Evolutionary conservation across 1,140 invertebrate genomes (phyloP).

Genomic region (Nephila pilipes): DNA sequence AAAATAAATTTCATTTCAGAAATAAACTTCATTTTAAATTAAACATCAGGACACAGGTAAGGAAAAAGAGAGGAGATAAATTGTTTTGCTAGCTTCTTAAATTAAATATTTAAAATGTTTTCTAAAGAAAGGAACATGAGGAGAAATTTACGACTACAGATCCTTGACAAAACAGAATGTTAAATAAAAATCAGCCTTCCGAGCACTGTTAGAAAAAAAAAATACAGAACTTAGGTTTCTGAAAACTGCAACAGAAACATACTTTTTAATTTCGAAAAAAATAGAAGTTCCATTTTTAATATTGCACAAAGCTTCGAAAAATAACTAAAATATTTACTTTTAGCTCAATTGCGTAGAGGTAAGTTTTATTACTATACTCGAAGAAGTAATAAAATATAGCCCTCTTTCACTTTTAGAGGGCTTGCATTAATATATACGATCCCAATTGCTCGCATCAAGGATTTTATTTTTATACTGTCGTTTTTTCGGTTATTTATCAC

Average conservation of each 20-base stretch:
- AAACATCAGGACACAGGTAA: too few relatives aligned
- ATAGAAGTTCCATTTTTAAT: background rate
- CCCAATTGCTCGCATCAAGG: background rate
- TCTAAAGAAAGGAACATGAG: too few relatives aligned
- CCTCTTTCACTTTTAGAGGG: background rate
- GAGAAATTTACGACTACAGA: too few relatives aligned
- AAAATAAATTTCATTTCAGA: too few relatives aligned
- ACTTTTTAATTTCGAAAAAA: background rate
- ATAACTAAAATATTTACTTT: constrained; percentile 24
- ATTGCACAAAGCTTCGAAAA: background rate
- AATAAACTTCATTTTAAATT: too few relatives aligned
- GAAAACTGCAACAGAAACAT: background rate
- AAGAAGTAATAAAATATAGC: background rate
- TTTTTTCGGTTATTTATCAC: constrained; percentile 38
- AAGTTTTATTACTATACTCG: background rate
- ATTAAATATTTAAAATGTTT: too few relatives aligned
- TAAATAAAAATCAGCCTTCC: too few relatives aligned
- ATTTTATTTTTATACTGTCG: background rate
- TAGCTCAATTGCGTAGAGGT: background rate
- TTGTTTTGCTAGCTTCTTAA: too few relatives aligned
- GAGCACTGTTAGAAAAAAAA: too few relatives aligned
- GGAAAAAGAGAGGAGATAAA: too few relatives aligned
- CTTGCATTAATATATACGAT: constrained; percentile 36
- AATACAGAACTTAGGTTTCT: background rate
- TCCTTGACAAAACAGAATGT: too few relatives aligned